phyloP scores from a whole-genome alignment of 2,888 invertebrate species.

The Melinaea menophilus region DNA sequence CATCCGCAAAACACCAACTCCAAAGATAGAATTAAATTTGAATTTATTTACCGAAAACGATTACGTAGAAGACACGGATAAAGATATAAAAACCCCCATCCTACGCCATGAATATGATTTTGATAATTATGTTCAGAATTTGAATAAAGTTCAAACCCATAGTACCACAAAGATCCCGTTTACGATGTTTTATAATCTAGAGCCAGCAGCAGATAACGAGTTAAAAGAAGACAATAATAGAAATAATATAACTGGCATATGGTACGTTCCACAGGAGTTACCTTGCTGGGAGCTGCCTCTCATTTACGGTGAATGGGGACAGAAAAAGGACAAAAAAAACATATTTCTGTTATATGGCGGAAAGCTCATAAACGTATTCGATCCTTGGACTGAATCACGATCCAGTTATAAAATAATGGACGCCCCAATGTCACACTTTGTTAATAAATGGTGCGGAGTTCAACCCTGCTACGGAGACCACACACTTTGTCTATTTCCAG shows the following conservation, averaged over 20 bases:
- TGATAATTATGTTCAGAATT: constrained; percentile 5
- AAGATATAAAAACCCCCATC: neutral
- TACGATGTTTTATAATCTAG: constrained; percentile 52
- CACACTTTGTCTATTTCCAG: constrained; percentile 60
- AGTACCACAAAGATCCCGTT: constrained; percentile 13
- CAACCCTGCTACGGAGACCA: constrained; percentile 68
- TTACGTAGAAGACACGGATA: neutral
- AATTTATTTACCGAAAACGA: neutral
- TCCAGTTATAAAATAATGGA: constrained; percentile 21
- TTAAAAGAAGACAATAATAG: constrained; percentile 24
- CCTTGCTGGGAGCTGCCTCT: constrained; percentile 66
- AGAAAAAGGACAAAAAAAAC: constrained; percentile 33
- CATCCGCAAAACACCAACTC: constrained; percentile 6
- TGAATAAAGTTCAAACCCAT: constrained; percentile 9
- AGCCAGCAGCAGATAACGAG: constrained; percentile 44
- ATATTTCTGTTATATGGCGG: constrained; percentile 50
- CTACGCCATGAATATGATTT: constrained; percentile 9
- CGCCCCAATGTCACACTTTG: constrained; percentile 13
- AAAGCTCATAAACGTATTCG: constrained; percentile 49
- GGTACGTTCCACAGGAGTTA: constrained; percentile 61
- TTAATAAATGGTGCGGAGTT: constrained; percentile 62
- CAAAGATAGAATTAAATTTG: neutral
- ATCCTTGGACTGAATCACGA: constrained; percentile 25
- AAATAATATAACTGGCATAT: constrained; percentile 35
- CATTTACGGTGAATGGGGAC: constrained; percentile 51